Percentiles rank a stretch among this genome's conserved stretches.
Evolutionary conservation across 2,888 invertebrate species (phyloP).

Genomic region (Nemotelus nigrinus): DNA sequence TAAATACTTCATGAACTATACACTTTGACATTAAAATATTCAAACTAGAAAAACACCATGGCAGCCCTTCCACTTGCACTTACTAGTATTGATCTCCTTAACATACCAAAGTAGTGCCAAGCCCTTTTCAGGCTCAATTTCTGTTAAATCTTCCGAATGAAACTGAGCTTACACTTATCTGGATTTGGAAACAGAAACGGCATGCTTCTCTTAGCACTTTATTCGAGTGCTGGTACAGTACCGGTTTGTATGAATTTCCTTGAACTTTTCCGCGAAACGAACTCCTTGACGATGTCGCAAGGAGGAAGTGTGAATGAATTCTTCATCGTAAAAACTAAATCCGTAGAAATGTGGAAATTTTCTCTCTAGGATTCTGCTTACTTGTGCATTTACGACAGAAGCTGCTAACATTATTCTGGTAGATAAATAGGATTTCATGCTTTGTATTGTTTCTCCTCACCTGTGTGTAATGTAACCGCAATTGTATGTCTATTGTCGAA

Average conservation of each 20-base stretch:
- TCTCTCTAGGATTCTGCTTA: constrained; percentile 5
- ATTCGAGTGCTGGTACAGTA: background rate
- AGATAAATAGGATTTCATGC: too few relatives aligned
- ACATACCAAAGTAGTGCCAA: constrained; percentile 28
- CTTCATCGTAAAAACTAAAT: constrained; percentile 29
- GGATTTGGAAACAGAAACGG: constrained; percentile 35
- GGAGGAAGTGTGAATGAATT: constrained; percentile 14
- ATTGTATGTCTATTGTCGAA: too few relatives aligned
- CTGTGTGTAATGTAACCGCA: too few relatives aligned
- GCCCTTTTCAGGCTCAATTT: constrained; percentile 37
- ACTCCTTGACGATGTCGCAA: background rate
- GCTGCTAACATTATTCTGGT: background rate
- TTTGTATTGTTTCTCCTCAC: too few relatives aligned
- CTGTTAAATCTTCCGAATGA: constrained; percentile 37
- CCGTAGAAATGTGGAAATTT: constrained; percentile 18
- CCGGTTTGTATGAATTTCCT: background rate
- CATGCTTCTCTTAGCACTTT: background rate
- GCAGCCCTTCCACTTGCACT: background rate
- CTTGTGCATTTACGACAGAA: background rate
- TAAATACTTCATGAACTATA: too few relatives aligned
- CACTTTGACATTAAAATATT: too few relatives aligned
- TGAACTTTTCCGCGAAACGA: constrained; percentile 2
- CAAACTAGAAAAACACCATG: background rate
- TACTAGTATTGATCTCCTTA: too few relatives aligned
- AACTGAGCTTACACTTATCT: constrained; percentile 31